A percentile compares a stretch with the other conserved stretches of the same genome.
These are phyloP conservation scores for Theristicus caerulescens DNA, from an alignment of 2,113 vertebrate genomes.

Conservation along the genomic window DNA sequence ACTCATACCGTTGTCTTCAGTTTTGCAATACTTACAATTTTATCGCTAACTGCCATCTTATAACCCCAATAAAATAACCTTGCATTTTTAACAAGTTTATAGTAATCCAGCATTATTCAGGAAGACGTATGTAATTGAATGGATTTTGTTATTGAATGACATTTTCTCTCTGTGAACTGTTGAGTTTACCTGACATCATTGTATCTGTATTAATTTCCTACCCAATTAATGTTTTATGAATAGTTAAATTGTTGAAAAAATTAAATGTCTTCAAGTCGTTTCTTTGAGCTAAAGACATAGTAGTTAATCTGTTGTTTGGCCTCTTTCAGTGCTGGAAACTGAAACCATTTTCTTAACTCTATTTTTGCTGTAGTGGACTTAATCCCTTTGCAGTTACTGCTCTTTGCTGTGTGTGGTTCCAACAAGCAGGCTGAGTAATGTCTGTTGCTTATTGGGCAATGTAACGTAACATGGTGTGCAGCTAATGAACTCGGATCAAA, in stretches of 20 bases:
- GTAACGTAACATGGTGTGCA: not conserved
- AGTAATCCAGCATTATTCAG: not conserved
- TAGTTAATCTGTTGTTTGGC: not conserved
- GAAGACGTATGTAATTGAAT: not conserved
- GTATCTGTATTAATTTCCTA: not conserved
- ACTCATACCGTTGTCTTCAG: conserved; percentile 27
- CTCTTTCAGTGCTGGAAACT: not conserved
- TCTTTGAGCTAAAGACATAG: not conserved
- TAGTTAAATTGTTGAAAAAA: not conserved
- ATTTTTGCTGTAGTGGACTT: not conserved
- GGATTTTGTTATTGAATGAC: not conserved
- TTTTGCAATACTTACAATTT: not conserved
- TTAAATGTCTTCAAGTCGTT: not conserved
- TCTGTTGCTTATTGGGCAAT: not conserved
- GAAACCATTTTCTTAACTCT: not conserved
- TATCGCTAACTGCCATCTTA: not conserved
- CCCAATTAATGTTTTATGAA: not conserved
- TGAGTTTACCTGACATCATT: not conserved
- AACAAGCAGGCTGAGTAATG: not conserved
- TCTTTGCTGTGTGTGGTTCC: not conserved
- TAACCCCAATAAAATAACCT: not conserved
- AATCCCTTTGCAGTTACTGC: not conserved
- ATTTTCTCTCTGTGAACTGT: not conserved
- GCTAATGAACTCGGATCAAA: not conserved
- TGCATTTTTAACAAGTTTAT: not conserved